These are phyloP conservation scores for Aegotheles bennettii DNA, from an alignment of 2,113 vertebrate genomes.

Conservation along the genomic window DNA sequence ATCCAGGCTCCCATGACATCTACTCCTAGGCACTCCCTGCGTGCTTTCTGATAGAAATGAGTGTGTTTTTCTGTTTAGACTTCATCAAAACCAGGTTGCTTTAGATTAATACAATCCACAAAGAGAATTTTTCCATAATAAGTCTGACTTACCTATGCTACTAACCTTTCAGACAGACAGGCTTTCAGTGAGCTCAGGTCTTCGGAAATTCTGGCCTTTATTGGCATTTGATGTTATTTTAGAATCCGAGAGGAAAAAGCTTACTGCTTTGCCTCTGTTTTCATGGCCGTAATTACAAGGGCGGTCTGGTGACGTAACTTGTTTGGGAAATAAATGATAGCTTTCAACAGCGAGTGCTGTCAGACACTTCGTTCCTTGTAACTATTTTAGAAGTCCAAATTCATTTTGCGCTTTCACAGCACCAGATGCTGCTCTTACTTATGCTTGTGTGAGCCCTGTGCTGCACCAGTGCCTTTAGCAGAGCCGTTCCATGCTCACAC, in stretches of 20 bases:
- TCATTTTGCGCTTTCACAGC: background rate
- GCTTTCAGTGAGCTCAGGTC: conserved; percentile 2
- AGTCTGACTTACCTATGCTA: background rate
- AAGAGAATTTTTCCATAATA: background rate
- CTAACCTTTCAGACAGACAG: background rate
- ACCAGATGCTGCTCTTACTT: conserved; percentile 9
- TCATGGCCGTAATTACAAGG: conserved; percentile 42
- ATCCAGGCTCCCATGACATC: background rate
- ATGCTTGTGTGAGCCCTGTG: background rate
- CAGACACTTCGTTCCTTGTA: background rate
- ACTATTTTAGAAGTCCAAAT: conserved; percentile 41
- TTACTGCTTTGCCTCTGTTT: conserved; percentile 47
- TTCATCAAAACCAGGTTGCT: background rate
- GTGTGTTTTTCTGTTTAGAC: background rate
- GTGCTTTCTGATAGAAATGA: background rate
- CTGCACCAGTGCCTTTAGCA: background rate
- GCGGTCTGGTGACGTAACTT: conserved; percentile 32
- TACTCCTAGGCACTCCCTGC: background rate
- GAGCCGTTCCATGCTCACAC: background rate
- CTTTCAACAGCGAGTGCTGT: conserved; percentile 20
- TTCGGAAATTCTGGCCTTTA: conserved; percentile 44
- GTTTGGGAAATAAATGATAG: conserved; percentile 50
- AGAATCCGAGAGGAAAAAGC: conserved; percentile 45
- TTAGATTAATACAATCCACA: background rate
- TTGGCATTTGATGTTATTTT: conserved; percentile 38